Percentiles rank a stretch among this genome's conserved stretches.
These are phyloP conservation scores for Cyanoramphus novaezelandiae DNA, from an alignment of 2,113 vertebrate genomes.

Conservation along the genomic window DNA sequence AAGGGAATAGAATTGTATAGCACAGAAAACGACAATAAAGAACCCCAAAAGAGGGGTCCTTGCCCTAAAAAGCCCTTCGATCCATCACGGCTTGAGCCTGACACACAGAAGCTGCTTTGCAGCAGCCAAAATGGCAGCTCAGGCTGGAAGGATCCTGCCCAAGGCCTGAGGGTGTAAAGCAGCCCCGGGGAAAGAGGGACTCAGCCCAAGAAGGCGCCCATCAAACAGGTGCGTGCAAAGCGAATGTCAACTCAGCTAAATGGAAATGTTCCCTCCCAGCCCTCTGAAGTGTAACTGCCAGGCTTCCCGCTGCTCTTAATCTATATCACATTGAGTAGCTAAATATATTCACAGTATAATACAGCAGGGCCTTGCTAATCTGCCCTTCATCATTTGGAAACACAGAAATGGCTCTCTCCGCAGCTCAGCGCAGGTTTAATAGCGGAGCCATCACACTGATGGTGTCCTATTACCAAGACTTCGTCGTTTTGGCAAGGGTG, in stretches of 20 bases:
- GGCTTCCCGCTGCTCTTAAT: conserved; percentile 33
- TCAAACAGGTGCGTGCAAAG: conserved; percentile 14
- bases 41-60: background rate
- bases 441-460: background rate
- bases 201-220: fast-evolving
- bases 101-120: background rate
- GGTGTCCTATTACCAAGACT: background rate
- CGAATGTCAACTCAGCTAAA: background rate
- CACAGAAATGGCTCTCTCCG: background rate
- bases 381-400: conserved; percentile 35
- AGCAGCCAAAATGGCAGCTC: background rate
- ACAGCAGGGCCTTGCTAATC: conserved; percentile 22
- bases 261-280: background rate
- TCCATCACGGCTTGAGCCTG: fast-evolving
- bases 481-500: background rate
- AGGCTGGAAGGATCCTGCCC: background rate
- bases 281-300: conserved; percentile 26
- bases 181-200: background rate
- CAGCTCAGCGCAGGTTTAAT: background rate
- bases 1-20: background rate
- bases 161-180: background rate
- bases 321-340: conserved; percentile 21
- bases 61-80: background rate
- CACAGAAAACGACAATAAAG: background rate
- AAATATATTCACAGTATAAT: conserved; percentile 25